These are phyloP conservation scores for Linyphia triangularis DNA, from an alignment of 2,888 invertebrate genomes.

Conservation along the genomic window DNA sequence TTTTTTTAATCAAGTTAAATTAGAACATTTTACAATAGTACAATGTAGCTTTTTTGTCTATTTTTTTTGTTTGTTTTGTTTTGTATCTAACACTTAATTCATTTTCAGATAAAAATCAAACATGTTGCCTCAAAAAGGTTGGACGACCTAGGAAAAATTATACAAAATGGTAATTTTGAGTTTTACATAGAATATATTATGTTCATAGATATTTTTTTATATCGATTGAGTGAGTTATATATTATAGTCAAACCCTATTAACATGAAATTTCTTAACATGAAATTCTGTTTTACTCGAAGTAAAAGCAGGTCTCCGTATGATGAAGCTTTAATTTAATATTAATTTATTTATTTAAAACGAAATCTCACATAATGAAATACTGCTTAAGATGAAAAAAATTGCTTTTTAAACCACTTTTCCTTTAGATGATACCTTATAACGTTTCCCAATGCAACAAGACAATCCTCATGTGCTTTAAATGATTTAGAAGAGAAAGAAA, in stretches of 20 bases:
- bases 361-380: too few relatives aligned
- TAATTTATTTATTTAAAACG: too few relatives aligned
- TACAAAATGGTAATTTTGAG: not conserved
- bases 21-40: too few relatives aligned
- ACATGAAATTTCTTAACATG: not conserved
- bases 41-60: not conserved
- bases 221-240: not conserved
- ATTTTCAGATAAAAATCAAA: conserved; percentile 16
- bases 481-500: too few relatives aligned
- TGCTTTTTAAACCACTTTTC: too few relatives aligned
- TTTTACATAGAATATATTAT: not conserved
- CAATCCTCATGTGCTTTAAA: too few relatives aligned
- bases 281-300: not conserved
- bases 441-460: too few relatives aligned
- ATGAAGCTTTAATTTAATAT: too few relatives aligned
- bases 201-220: not conserved
- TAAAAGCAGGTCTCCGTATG: too few relatives aligned
- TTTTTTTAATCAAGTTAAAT: not conserved
- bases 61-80: not conserved
- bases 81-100: not conserved
- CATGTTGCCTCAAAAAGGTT: not conserved
- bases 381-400: too few relatives aligned
- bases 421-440: too few relatives aligned
- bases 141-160: conserved; percentile 37
- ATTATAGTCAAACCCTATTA: not conserved